Evolutionary conservation across 2,888 invertebrate species (phyloP).

Genomic region (Acleris holmiana): DNA sequence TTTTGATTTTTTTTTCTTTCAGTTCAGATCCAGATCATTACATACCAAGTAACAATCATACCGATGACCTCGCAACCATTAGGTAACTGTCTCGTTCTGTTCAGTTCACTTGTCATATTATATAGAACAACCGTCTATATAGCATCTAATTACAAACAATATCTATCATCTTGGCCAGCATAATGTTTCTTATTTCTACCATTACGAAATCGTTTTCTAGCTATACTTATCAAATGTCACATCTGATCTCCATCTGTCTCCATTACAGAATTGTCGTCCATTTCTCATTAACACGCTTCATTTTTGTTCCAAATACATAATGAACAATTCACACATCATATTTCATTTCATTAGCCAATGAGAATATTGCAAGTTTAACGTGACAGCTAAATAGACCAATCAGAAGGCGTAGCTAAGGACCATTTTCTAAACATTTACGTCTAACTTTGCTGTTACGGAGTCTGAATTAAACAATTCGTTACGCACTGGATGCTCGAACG

Average conservation of each 20-base stretch:
- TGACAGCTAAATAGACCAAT: neutral
- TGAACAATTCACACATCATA: neutral
- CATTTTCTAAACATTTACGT: neutral
- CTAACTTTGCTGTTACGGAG: conserved; percentile 15
- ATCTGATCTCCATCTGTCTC: conserved; percentile 23
- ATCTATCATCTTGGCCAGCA: neutral
- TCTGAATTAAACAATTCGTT: conserved; percentile 25
- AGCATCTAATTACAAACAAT: conserved; percentile 1
- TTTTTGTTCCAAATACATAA: neutral
- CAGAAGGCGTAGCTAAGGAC: neutral
- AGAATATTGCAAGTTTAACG: neutral
- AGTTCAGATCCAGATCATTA: no score
- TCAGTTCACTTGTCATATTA: no score
- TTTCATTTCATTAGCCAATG: neutral
- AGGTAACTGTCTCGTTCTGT: neutral
- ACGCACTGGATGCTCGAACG: conserved; percentile 16
- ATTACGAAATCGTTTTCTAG: conserved; percentile 10
- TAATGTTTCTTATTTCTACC: neutral
- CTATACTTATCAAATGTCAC: conserved; percentile 11
- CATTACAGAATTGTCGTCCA: conserved; percentile 15
- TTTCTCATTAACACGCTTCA: conserved; percentile 13
- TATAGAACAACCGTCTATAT: neutral
- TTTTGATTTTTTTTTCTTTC: no score
- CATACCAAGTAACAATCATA: no score
- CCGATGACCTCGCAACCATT: neutral